phyloP scores from a whole-genome alignment of 2,113 vertebrate species.

The Psilopogon haemacephalus region DNA sequence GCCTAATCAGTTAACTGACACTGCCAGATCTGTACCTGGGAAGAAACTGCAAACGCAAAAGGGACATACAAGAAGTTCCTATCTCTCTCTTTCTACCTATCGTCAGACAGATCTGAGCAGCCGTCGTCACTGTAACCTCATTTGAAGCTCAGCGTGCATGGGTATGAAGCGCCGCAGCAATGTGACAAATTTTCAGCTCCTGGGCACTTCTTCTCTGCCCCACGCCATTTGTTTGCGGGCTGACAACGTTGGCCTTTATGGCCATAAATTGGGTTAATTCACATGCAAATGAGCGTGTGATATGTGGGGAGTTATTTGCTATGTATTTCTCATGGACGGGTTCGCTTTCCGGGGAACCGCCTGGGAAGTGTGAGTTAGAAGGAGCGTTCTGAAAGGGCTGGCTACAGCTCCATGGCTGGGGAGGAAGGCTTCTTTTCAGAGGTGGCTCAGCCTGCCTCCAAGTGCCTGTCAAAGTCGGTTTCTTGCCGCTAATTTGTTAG shows the following conservation, averaged over 20 bases:
- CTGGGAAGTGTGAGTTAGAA: not conserved
- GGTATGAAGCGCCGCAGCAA: conserved; percentile 13
- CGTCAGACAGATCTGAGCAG: not conserved
- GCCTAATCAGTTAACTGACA: conserved; percentile 55
- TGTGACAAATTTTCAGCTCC: not conserved
- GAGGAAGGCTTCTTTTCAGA: not conserved
- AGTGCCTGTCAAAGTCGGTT: conserved; percentile 31
- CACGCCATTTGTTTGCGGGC: not conserved
- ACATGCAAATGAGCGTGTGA: not conserved
- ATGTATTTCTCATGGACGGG: not conserved
- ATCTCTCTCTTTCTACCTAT: conserved; percentile 16
- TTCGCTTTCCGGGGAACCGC: not conserved
- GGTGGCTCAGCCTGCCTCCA: not conserved
- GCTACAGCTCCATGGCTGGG: not conserved
- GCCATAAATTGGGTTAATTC: conserved; percentile 29
- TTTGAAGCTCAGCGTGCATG: not conserved
- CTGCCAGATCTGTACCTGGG: conserved; percentile 50
- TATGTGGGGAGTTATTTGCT: not conserved
- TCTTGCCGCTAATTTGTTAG: conserved; percentile 36
- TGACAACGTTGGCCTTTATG: not conserved
- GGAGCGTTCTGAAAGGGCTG: not conserved
- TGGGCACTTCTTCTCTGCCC: not conserved
- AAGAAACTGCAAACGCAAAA: conserved; percentile 44
- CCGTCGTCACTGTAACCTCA: not conserved
- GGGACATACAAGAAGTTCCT: not conserved